A percentile compares a stretch with the other conserved stretches of the same genome.
Evolutionary conservation across 2,113 vertebrate species (phyloP).

Genomic region (Ailurus styani): DNA sequence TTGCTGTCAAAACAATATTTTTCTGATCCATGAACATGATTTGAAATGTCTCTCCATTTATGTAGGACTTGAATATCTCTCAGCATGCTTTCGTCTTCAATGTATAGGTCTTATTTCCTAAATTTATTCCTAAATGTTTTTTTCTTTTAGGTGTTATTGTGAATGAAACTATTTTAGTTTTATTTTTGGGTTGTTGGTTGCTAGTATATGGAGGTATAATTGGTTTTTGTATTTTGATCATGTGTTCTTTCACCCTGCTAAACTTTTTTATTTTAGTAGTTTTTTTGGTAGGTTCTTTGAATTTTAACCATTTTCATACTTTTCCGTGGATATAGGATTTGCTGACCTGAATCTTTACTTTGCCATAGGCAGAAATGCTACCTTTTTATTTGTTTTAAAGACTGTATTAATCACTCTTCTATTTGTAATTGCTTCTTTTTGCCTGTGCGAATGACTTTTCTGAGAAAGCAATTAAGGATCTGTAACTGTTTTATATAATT

Average conservation of each 20-base stretch:
- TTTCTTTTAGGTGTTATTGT: background rate
- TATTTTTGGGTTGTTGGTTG: background rate
- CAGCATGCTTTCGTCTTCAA: background rate
- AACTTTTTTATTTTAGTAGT: background rate
- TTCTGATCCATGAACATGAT: background rate
- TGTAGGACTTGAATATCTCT: background rate
- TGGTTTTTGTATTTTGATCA: background rate
- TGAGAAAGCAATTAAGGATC: background rate
- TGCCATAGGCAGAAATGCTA: background rate
- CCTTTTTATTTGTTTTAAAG: constrained; percentile 7
- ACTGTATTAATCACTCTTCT: background rate
- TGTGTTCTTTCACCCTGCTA: background rate
- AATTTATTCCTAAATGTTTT: background rate
- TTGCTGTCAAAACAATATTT: background rate
- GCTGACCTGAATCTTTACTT: background rate
- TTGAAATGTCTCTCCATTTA: background rate
- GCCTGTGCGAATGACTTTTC: background rate
- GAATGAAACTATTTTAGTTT: constrained; percentile 6
- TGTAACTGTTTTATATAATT: constrained; percentile 7
- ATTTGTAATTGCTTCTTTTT: background rate
- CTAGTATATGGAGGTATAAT: background rate
- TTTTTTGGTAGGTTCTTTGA: background rate
- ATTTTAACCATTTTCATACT: constrained; percentile 2
- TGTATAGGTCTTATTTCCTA: background rate
- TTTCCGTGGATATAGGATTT: background rate